A percentile compares a stretch with the other conserved stretches of the same genome.
phyloP scores from a whole-genome alignment of 2,797 vertebrate species.

The Eulemur coronatus region DNA sequence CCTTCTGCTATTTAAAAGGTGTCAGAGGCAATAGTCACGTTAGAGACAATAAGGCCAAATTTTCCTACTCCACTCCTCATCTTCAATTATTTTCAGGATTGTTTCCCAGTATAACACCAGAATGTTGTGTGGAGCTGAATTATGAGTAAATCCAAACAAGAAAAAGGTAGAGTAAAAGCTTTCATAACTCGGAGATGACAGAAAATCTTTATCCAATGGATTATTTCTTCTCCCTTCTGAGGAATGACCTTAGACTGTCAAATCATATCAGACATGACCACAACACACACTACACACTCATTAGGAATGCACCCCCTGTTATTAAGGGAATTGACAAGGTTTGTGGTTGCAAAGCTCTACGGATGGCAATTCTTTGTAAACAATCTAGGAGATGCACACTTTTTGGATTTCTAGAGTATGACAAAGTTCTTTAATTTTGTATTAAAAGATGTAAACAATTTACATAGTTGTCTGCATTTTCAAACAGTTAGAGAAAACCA shows the following conservation, averaged over 20 bases:
- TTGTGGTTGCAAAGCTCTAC: neutral
- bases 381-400: neutral
- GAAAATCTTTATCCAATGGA: constrained; percentile 47
- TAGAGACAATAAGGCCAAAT: neutral
- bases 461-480: constrained; percentile 4
- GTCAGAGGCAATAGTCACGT: neutral
- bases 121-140: neutral
- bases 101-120: neutral
- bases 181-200: constrained; percentile 40
- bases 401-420: neutral
- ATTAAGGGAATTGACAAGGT: neutral
- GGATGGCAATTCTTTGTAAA: neutral
- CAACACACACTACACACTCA: neutral
- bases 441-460: neutral
- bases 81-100: neutral
- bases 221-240: constrained; percentile 51
- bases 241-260: constrained; percentile 10
- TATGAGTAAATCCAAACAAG: constrained; percentile 44
- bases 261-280: constrained; percentile 21
- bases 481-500: constrained; percentile 7
- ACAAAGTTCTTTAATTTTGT: constrained; percentile 41
- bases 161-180: neutral
- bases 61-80: neutral
- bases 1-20: neutral
- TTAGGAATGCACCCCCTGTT: constrained; percentile 1